Evolutionary conservation across 2,888 invertebrate species (phyloP), one percentile per base, ranked within the genome.

Genomic region (Panopea generosa): DNA sequence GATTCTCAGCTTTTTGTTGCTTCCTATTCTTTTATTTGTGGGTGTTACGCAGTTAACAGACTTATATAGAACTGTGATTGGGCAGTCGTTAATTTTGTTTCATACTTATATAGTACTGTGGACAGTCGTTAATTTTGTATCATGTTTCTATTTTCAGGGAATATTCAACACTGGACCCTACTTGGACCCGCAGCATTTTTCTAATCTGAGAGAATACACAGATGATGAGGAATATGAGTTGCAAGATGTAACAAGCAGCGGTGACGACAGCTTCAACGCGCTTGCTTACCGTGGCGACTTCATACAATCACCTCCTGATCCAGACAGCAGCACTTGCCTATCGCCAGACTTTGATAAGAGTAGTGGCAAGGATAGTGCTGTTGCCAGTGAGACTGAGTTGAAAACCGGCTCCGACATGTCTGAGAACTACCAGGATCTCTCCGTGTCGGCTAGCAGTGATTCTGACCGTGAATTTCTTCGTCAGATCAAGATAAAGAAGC

Each of bases 341-440:
- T 79, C 81, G 11, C 75, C 75, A 43, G 77, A 73, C 18, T 83
- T 70, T 45, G 86, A 88, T 68, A 81, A 82, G 68, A 83, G 82
- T 52, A 89, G 89, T 72, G 87, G 88, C 11, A 85, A 85, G 74
- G 89, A 89, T 72, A 88, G 88, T 61, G 89, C 89, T 38, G 86
- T 88, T 57, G 88, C 88, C 43, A 89, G 89, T 57, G 89, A 89
- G 72, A 77, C 85, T 26, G 89, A 89, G 69, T 84, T 83, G 83
- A 88, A 87, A 69, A 89, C 88, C 71, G 84, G 69, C 45, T 85
- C 85, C 38, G 85, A 85, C 59, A 81, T 81, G 81, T 81, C 81
- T 0, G 81, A 81, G 53, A 77, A 74, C 29, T 81, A 81, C 49
- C 77, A 77, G 49, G 81, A 81, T 53, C 60, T 81, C 38, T 81